Evolutionary conservation across 2,888 invertebrate species (phyloP).

Genomic region (Tinea pellionella): DNA sequence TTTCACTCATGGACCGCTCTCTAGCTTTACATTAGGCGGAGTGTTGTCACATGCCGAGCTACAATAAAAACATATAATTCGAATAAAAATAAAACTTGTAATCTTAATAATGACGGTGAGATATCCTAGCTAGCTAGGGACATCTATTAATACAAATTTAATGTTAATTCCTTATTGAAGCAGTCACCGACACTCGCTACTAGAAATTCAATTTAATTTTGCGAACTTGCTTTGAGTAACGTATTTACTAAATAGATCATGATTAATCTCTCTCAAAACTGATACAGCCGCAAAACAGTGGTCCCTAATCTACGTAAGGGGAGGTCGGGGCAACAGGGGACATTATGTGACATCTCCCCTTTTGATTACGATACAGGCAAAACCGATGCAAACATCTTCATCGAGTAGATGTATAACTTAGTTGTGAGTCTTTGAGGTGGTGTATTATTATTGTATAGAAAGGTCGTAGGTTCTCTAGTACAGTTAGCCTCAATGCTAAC

Average conservation of each 20-base stretch:
- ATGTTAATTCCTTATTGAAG: background rate
- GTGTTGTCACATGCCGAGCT: too few species aligned
- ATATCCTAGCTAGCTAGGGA: background rate
- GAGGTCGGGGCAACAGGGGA: constrained; percentile 17
- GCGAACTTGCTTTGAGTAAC: background rate
- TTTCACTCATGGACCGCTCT: too few species aligned
- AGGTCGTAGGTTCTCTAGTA: too few species aligned
- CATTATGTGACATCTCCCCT: constrained; percentile 26
- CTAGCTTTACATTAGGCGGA: too few species aligned
- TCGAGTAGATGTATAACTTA: background rate
- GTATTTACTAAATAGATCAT: constrained; percentile 23
- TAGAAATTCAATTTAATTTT: background rate
- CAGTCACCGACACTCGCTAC: background rate
- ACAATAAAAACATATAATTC: too few species aligned
- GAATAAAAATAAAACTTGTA: too few species aligned
- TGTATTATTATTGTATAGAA: too few species aligned
- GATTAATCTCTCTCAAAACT: constrained; percentile 42
- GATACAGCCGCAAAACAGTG: constrained; percentile 11
- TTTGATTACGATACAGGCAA: constrained; percentile 31
- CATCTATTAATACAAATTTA: background rate
- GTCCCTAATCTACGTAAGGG: constrained; percentile 11
- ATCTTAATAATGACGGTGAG: too few species aligned
- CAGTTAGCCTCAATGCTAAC: too few species aligned
- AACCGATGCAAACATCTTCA: constrained; percentile 36
- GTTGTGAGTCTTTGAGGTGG: too few species aligned